Base-by-base conservation (phyloP, 2,797 vertebrate genomes). In the Gobionotothen gibberifrons region DNA sequence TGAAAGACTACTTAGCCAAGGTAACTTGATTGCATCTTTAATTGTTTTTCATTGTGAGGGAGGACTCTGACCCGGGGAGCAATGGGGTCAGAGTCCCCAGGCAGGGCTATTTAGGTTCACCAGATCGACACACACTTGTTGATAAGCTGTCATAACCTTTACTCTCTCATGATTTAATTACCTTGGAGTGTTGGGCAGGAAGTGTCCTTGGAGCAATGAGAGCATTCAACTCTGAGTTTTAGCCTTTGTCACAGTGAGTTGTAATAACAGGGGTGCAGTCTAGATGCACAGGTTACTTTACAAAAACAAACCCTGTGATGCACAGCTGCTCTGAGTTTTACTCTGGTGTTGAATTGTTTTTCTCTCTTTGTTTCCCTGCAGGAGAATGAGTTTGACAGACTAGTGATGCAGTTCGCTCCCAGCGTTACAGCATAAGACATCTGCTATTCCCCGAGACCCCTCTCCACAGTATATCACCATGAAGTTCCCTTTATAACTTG, bases 321-420 rank as follows among this genome's bases (percentile, higher is more conserved):
- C 44, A 64, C 60, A 84, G 80, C 72, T 84, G 17, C 22, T 14
- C 36, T 54, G 22, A 66, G 68, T 26, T 78, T 60, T 58, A 76
- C 64, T 10, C 46, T 74, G 15, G 9, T 59, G 32, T 48, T 77
- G 65, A 82, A 81, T 66, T 16, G 46, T 72, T 78, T 78, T 47
- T 70, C 49, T 86, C 42, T 76, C 47, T 79, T 63, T 77, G 74
- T 77, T 73, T 79, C 74, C 53, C 66, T 69, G 17, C 87, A 99
- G 98, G 98, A 99, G 88, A 97, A 97, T 5, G 97, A 99, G 78
- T 98, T 98, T 79, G 97, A 98, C 86, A 94, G 97, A 40, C 94
- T 98, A 40, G 89, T 87, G 3, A 90, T 97, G 87, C 98, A 98
- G 72, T 99, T 98, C 0, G 90, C 96, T 1, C 96, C 97, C 71